Base-by-base conservation (phyloP, 92 coral and sea anemone genomes). In the Epizoanthus ramosus region DNA sequence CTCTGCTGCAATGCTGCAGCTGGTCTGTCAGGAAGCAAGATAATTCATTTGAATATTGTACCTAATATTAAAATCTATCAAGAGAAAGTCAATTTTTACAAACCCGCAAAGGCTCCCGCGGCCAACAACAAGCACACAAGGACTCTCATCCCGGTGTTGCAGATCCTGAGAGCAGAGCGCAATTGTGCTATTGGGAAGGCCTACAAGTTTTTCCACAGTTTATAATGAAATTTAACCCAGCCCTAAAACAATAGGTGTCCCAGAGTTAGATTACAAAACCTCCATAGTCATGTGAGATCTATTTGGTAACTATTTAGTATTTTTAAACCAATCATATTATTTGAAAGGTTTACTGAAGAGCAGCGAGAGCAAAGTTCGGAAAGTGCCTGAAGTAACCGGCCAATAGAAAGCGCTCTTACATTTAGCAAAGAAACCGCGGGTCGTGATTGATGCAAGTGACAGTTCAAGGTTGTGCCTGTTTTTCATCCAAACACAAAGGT, bases 101-200 rank as follows among this genome's bases (percentile, higher is more conserved):
- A 87, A 97, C 99, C 99, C 87, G 98, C 98, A 25, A 97, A 23
- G 82, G 95, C 94, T 79, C 98, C 99, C 41, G 93, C 88, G 92
- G 98, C 98, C 94, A 97, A 93, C 97, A 97, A 88, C 94, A 92
- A 90, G 84, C 90, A 73, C 33, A 93, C 64, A 19, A 91, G 84
- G 65, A 86, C 74, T 79, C 83, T 87, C 97, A 93, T 93, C 73
- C 80, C 58, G 56, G 57, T 22, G 82, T 41, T 77, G 82, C 2
- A 60, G 82, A 77, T 77, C 82, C 82, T 17, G 58, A 61, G 82
- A 77, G 82, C 63, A 41, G 43, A 18, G 71, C 25, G 82, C 68
- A 8, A 31, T 33, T 3, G 63, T 25, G 35, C 57, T 59, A 60
- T 77, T 60, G 21, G 28, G 39, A 43, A 4, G 56, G 8, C 1